These are phyloP conservation scores for Lamproptera curius DNA, from an alignment of 2,888 invertebrate species.

Conservation along the genomic window DNA sequence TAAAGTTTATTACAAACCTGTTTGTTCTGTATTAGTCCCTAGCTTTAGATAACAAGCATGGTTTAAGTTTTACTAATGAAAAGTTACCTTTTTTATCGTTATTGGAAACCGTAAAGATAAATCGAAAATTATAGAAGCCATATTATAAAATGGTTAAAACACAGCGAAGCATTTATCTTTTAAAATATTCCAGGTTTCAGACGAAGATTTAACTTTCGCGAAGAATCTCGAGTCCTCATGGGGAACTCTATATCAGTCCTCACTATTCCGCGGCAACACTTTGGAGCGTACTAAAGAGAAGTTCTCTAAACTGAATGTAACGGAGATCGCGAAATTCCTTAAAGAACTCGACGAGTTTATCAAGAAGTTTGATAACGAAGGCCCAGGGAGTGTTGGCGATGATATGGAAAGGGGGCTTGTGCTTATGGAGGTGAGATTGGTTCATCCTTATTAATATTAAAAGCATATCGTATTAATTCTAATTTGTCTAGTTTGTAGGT, in stretches of 20 bases:
- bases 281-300: slow-evolving; percentile 90
- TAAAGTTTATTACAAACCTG: too few species aligned
- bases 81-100: too few species aligned
- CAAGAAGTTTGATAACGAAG: slow-evolving; percentile 84
- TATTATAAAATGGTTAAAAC: too few species aligned
- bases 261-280: slow-evolving; percentile 82
- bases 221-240: slow-evolving; percentile 82
- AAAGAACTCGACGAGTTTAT: slow-evolving; percentile 82
- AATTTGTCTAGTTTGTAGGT: too few species aligned
- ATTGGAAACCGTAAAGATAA: too few species aligned
- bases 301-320: slow-evolving; percentile 88
- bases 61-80: too few species aligned
- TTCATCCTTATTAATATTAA: too few species aligned
- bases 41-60: too few species aligned
- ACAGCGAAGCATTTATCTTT: too few species aligned
- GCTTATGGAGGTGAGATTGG: slow-evolving; percentile 82
- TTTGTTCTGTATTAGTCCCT: too few species aligned
- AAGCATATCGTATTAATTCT: too few species aligned
- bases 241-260: slow-evolving; percentile 82
- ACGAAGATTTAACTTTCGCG: slow-evolving; percentile 76
- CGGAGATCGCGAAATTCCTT: slow-evolving; percentile 85
- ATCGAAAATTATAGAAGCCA: too few species aligned
- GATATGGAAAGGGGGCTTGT: slow-evolving; percentile 85
- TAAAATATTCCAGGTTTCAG: slow-evolving; percentile 50
- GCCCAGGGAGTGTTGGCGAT: slow-evolving; percentile 88